Base-by-base conservation (phyloP, 2,113 vertebrate species). In the Vireo altiloquus region DNA sequence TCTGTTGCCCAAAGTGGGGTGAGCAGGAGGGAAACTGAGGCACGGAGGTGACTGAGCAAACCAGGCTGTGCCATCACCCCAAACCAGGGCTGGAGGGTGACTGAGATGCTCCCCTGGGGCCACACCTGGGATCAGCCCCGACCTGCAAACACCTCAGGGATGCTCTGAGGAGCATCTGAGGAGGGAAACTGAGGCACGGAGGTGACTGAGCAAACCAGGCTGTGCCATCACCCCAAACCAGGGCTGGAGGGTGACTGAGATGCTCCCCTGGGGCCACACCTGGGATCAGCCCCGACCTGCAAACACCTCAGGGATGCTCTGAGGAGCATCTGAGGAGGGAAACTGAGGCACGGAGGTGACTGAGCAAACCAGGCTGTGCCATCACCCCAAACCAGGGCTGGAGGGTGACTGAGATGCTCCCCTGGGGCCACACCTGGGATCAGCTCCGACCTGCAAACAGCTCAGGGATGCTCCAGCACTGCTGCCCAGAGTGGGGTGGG, bases 101-200 rank as follows among this genome's bases (percentile, higher is more conserved):
- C 49, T 70, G 49, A 37, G 68, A 24, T 35, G 69, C 7, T 25
- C 49, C 0, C 2, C 24, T 3, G 9, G 18, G 16, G 7, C 65
- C 40, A 68, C 76, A 27, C n/a, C 44, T 79, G 59, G 91, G 31
- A 76, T 31, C 76, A 46, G 71, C 53, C 80, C 66, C 0, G 3
- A 66, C 75, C 37, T 78, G 68, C 20, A 40, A 20, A 47, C 2
- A 7, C 20, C 30, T 65, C 7, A 1, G 33, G 40, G 56, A 52
- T 57, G 83, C 44, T 46, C 40, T n/a, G n/a, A n/a, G n/a, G n/a
- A n/a, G n/a, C n/a, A n/a, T n/a, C n/a, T n/a, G n/a, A n/a, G n/a
- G n/a, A n/a, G n/a, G n/a, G n/a, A 93, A 89, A 89, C 71, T 14
- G 71, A 93, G 91, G 87, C 40, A 42, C 11, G 40, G 42, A 44